A percentile compares a stretch with the other conserved stretches of the same genome.
These are phyloP conservation scores for Nomada fucata DNA, from an alignment of 2,888 invertebrate genomes.

Conservation along the genomic window DNA sequence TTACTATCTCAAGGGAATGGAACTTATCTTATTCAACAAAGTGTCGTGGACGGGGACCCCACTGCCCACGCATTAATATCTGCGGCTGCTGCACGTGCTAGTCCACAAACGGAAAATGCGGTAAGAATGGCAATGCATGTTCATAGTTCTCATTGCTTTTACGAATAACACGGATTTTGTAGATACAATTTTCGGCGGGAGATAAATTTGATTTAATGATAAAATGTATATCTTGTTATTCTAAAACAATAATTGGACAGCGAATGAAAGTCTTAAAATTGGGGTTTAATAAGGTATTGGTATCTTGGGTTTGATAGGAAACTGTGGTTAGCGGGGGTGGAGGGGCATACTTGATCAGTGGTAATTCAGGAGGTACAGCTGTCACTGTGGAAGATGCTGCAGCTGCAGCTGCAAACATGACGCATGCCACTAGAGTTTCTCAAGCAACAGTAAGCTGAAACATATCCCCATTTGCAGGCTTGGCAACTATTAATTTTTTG, in stretches of 20 bases:
- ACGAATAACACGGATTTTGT: slow-evolving; percentile 16
- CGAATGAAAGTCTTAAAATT: slow-evolving; percentile 17
- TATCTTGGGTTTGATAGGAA: slow-evolving; percentile 81
- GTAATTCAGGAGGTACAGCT: slow-evolving; percentile 84
- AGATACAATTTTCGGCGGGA: neutral
- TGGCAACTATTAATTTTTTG: slow-evolving; percentile 73
- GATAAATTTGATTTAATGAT: neutral
- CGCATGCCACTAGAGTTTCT: slow-evolving; percentile 93
- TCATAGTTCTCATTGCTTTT: slow-evolving; percentile 49
- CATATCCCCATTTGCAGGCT: slow-evolving; percentile 81
- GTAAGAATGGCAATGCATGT: slow-evolving; percentile 85
- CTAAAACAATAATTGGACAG: neutral
- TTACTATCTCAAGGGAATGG: slow-evolving; percentile 84
- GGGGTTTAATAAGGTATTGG: slow-evolving; percentile 65
- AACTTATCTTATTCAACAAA: slow-evolving; percentile 89
- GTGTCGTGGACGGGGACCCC: slow-evolving; percentile 88
- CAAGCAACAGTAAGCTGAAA: slow-evolving; percentile 94
- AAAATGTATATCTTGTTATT: neutral
- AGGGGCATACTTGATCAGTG: slow-evolving; percentile 85
- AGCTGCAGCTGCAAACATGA: slow-evolving; percentile 86
- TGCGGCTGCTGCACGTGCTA: slow-evolving; percentile 87
- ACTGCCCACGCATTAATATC: slow-evolving; percentile 84
- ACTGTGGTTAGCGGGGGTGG: slow-evolving; percentile 84
- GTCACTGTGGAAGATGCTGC: slow-evolving; percentile 85
- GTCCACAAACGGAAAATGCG: slow-evolving; percentile 89